Base-by-base conservation (phyloP, 35 echinoderm and acorn worm species). In the Chiridota heheva region DNA sequence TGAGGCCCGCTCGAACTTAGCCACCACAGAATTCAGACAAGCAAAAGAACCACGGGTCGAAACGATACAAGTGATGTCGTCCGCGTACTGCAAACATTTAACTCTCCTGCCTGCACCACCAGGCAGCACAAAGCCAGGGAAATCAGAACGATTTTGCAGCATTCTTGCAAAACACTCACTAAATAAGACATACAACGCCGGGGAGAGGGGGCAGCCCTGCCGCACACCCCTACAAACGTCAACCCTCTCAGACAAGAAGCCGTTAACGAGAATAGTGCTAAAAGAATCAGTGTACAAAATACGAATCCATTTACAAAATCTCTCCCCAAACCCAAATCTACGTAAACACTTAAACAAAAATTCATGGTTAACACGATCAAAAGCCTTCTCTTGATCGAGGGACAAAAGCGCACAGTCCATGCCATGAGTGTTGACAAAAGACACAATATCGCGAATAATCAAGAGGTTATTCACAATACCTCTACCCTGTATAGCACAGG, bases 161-260 rank as follows among this genome's bases (percentile, higher is more conserved):
- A 15, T 33, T 13, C 74, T 44, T n/a, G 49, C 10, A 8, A 82
- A 16, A 7, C 29, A 24, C 57, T 80, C 76, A 20, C 33, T 57
- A 17, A 34, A 80, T 37, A 85, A 49, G 3, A 85, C 82, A 29
- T 85, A 85, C 17, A 85, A 39, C 34, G 28, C 46, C n/a, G 86
- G 58, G 22, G 77, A 82, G 26, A 82, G 51, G 7, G 86, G 86
- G 33, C 77, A 89, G 1, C 86, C 86, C 30, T 89, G 86, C 29
- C 86, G 36, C 12, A 89, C 77, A 8, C 86, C 76, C 7, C 76
- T 49, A 2, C 3, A 45, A 27, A 89, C 24, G 20, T 20, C 29
- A 32, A 89, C 42, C 12, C 47, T 22, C 20, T 73, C 65, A 0
- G 86, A 81, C 1, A 89, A 22, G 29, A n/a, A 38, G 1, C 76